Conservation (phyloP, 2,113 vertebrate genomes). For the Tetrax tetrax region DNA sequence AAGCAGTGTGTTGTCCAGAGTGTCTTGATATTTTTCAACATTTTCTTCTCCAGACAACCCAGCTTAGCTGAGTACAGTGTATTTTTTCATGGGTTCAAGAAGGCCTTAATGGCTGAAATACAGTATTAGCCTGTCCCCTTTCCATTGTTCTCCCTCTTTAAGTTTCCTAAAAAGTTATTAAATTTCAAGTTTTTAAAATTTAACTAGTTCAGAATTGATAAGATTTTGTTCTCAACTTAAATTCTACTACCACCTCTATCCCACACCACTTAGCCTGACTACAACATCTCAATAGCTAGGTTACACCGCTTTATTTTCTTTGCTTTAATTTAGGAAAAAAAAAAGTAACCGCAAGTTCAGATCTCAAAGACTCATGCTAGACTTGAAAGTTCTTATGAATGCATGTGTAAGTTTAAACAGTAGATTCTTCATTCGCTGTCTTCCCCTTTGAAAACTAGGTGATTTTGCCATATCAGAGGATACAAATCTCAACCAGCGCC, state of each 20-base stretch:
- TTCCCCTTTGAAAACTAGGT: not conserved
- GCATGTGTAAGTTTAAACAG: not conserved
- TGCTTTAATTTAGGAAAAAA: not conserved
- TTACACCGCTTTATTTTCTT: not conserved
- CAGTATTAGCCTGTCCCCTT: not conserved
- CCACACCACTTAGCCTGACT: not conserved
- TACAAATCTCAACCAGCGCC: not conserved
- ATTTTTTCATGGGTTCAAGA: not conserved
- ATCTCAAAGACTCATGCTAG: not conserved
- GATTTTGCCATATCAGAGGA: not conserved
- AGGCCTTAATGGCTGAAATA: not conserved
- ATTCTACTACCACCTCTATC: not conserved
- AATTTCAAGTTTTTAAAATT: not conserved
- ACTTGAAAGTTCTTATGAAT: not conserved
- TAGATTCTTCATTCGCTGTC: not conserved
- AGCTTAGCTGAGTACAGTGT: not conserved
- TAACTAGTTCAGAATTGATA: not conserved
- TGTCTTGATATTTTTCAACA: not conserved
- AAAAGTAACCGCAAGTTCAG: not conserved
- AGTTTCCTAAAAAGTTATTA: not conserved
- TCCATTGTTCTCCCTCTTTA: not conserved
- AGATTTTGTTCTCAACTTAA: not conserved
- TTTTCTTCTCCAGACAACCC: not conserved
- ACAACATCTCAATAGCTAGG: not conserved
- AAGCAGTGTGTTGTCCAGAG: not conserved